phyloP scores from a whole-genome alignment of 1,140 invertebrate genomes.

The Listronotus bonariensis region DNA sequence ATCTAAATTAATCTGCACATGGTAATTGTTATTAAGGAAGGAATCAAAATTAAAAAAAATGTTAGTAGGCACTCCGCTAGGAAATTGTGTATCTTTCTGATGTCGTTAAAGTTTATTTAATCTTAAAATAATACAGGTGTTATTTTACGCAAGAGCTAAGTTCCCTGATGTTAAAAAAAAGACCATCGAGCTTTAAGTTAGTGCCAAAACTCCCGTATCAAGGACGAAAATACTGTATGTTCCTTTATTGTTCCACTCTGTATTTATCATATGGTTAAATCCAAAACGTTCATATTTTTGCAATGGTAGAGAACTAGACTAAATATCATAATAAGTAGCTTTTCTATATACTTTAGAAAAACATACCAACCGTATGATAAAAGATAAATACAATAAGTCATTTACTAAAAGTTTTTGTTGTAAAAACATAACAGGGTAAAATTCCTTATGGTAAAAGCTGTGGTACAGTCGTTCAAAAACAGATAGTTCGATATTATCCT shows the following conservation, averaged over 20 bases:
- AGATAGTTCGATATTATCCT: no score
- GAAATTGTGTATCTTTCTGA: slow-evolving; percentile 3
- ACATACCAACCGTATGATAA: slow-evolving; percentile 19
- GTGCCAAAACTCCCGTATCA: slow-evolving; percentile 24
- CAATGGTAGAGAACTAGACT: slow-evolving; percentile 9
- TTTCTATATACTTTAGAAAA: slow-evolving; percentile 25
- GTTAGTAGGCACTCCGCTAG: slow-evolving; percentile 20
- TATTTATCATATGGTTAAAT: slow-evolving; percentile 8
- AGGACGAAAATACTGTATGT: slow-evolving; percentile 2
- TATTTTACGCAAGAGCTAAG: background rate
- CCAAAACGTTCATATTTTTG: slow-evolving; percentile 14
- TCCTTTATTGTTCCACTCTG: slow-evolving; percentile 20
- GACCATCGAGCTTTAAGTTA: slow-evolving; percentile 11
- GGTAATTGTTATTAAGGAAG: slow-evolving; percentile 22
- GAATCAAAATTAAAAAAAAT: slow-evolving; percentile 23
- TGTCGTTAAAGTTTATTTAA: slow-evolving; percentile 8
- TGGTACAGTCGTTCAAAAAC: background rate
- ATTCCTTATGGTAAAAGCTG: background rate
- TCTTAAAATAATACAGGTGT: slow-evolving; percentile 9
- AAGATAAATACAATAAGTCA: slow-evolving; percentile 2
- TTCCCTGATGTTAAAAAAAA: slow-evolving; percentile 1
- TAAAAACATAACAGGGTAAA: slow-evolving; percentile 33
- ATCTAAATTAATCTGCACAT: slow-evolving; percentile 17
- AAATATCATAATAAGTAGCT: slow-evolving; percentile 28
- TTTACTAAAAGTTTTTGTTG: slow-evolving; percentile 13